Evolutionary conservation across 2,113 vertebrate species (phyloP).

Genomic region (Condylura cristata): DNA sequence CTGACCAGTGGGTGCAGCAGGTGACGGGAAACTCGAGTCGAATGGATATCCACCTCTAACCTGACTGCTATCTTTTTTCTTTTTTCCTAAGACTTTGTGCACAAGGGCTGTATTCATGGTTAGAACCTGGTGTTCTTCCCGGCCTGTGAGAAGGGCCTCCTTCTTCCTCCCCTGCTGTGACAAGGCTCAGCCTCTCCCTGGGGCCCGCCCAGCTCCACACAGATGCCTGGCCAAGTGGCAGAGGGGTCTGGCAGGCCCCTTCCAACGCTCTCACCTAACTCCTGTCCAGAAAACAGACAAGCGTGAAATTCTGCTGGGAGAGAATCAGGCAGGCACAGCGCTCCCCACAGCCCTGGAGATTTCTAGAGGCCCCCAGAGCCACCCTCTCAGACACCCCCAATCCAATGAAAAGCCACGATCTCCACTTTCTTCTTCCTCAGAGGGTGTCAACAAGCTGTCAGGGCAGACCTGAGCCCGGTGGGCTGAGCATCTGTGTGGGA

Average conservation of each 20-base stretch:
- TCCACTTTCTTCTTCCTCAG: not conserved
- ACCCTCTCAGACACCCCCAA: not conserved
- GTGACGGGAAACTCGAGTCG: not conserved
- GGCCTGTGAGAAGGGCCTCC: no score
- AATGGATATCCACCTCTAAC: not conserved
- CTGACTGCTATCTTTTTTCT: not conserved
- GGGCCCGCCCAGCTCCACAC: slow-evolving; percentile 24
- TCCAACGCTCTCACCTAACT: slow-evolving; percentile 40
- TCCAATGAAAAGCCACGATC: not conserved
- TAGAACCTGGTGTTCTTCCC: not conserved
- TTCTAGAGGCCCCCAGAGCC: slow-evolving; percentile 3
- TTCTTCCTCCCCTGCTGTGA: slow-evolving; percentile 35
- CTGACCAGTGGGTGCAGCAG: no score
- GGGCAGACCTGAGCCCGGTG: not conserved
- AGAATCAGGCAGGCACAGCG: not conserved
- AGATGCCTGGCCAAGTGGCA: not conserved
- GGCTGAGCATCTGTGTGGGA: not conserved
- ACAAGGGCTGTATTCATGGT: not conserved
- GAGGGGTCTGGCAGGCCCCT: not conserved
- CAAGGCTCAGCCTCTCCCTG: slow-evolving; percentile 53
- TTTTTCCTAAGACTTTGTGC: not conserved
- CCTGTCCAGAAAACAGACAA: slow-evolving; percentile 56
- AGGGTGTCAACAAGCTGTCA: not conserved
- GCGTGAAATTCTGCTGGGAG: slow-evolving; percentile 34
- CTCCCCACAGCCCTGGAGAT: not conserved